Base-by-base conservation (phyloP, 2,113 vertebrate genomes). In the Marmota flaviventris region DNA sequence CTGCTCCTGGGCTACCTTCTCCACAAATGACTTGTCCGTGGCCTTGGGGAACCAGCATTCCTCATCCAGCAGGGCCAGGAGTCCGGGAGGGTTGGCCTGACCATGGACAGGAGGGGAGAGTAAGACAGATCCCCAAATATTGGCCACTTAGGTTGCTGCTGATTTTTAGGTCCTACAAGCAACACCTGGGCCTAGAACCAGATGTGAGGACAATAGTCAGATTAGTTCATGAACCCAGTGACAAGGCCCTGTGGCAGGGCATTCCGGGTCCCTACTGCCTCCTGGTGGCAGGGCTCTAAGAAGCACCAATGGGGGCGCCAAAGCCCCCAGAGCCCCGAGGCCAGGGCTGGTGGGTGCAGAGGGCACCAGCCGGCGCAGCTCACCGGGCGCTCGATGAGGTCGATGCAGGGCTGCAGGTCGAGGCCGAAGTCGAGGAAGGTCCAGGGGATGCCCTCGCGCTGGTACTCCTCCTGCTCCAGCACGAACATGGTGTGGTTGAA, bases 11-110 rank as follows among this genome's bases (percentile, higher is more conserved):
- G 98, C 98, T 48, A 99, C 96, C 97, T 99, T 99, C 94, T 99
- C 99, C 82, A 99, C 99, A 69, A 99, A 99, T 6, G 99, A 99
- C 92, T 99, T 99, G 96, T 99, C 99, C 0, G 99, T 99, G 42
- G 99, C 99, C 95, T 99, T 99, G 0, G 99, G 99, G 97, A 99
- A 99, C 99, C 99, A 99, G 98, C 99, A 99, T 97, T 99, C 99
- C 95, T 99, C 99, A 4, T 99, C 99, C 97, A 99, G 97, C 73
- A 99, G 98, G 77, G 99, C 99, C 97, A 99, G 97, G 42, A 99
- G 99, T 6, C 99, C 99, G 0, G 99, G 99, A 11, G 99, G 99
- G 90, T 99, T 98, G 42, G 99, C 98, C 99, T 99, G 93, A 14
- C 9, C 70, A 7, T 5, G 0, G 1, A 51, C 8, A 53, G 39